Evolutionary conservation across 2,888 invertebrate species (phyloP).

Genomic region (Pristionchus entomophagus): DNA sequence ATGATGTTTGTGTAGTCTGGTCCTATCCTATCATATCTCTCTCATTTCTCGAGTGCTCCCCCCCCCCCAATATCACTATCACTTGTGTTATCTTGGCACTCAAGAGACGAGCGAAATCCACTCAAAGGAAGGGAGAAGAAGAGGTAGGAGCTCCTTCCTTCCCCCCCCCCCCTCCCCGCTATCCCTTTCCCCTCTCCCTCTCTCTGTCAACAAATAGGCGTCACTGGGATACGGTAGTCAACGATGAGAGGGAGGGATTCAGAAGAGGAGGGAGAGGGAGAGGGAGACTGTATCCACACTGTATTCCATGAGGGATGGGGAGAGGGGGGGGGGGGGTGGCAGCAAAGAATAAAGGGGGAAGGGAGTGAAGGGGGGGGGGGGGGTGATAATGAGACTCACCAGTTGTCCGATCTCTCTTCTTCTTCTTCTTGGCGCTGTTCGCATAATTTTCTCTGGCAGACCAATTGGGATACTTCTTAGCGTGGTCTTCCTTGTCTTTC

Average conservation of each 20-base stretch:
- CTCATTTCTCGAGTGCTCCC: neutral
- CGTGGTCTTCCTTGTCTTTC: slow-evolving; percentile 98
- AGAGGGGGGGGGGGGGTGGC: neutral
- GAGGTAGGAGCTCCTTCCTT: neutral
- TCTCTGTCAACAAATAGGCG: slow-evolving; percentile 31
- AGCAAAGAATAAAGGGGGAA: neutral
- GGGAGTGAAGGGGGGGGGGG: neutral
- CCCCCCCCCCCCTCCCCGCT: neutral
- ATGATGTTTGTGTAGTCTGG: neutral
- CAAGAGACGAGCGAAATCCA: neutral
- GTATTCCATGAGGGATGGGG: slow-evolving; percentile 20
- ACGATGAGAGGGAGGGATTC: slow-evolving; percentile 44
- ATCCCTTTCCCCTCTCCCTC: slow-evolving; percentile 11
- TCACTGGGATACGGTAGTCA: slow-evolving; percentile 24
- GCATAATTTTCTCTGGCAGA: slow-evolving; percentile 99
- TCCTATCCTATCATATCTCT: neutral
- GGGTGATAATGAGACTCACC: neutral
- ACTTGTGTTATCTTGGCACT: slow-evolving; percentile 32
- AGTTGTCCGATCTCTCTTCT: slow-evolving; percentile 36
- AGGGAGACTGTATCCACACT: slow-evolving; percentile 34
- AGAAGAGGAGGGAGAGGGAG: slow-evolving; percentile 22
- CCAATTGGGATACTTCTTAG: slow-evolving; percentile 99
- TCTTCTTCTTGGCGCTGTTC: slow-evolving; percentile 86
- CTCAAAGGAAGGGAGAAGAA: neutral
- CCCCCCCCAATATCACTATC: slow-evolving; percentile 26